Base-by-base conservation (phyloP, 2,113 vertebrate species). In the Desmodus rotundus region DNA sequence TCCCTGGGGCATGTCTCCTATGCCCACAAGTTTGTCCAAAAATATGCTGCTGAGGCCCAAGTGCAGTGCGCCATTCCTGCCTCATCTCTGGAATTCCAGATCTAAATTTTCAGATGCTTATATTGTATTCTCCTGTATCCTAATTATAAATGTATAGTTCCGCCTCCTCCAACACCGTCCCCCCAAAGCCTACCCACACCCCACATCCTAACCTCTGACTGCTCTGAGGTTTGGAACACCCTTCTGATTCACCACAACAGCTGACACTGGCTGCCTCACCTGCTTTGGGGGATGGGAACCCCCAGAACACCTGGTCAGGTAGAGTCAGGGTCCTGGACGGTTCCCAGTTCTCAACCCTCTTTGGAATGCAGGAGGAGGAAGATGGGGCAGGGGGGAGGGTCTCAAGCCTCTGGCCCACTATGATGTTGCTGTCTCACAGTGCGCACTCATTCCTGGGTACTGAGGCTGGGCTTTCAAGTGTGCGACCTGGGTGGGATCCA, bases 251-350 rank as follows among this genome's bases (percentile, higher is more conserved):
- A 4, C 20, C 4, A 4, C 13, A 26, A 12, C 41, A 61, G 52
- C 67, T 9, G 16, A 19, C 7, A 5, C 24, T 38, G n/a, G 13
- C 36, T 73, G 58, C 15, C 77, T 72, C 38, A 76, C 56, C 77
- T 63, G 61, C 22, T 36, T 28, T 15, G 41, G 26, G 36, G 10
- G 4, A 0, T 9, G 19, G 67, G 16, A 12, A n/a, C 15, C 47
- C 26, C 67, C 38, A 58, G 41, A 20, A 5, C 38, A 15, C 33
- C 77, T 14, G 61, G 43, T 24, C 36, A 33, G 43, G 28, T 28
- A 14, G 0, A 0, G 67, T 38, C 45, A 12, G 33, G 0, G 1
- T 28, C 52, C 22, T 13, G 41, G 43, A n/a, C 11, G 6, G 15
- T 4, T 65, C 33, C 36, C 2, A 2, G 10, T 50, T 56, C 76